Evolutionary conservation across 2,888 invertebrate genomes (phyloP), one percentile per base, ranked within the genome.

Genomic region (Diabrotica balteata): DNA sequence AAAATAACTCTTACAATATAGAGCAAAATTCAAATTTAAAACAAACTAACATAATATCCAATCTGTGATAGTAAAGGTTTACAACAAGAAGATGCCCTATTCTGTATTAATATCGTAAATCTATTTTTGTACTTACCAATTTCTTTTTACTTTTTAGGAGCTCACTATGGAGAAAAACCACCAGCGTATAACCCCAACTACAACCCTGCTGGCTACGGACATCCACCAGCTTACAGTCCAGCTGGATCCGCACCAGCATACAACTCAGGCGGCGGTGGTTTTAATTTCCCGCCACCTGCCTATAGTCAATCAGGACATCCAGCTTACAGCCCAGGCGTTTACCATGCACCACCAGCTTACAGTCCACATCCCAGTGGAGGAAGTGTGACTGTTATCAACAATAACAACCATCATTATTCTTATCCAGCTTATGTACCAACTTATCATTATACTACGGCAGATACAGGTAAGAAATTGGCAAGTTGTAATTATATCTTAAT

Each of bases 331-430:
- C 62, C 62, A 32, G 66, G 65, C 22, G 54, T 59, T 8, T 66
- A 66, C 54, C 67, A 63, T 58, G 51, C 53, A 7, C 63, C 68
- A 11, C 70, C 72, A 7, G 59, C 52, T 55, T 67, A 71, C 49
- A 58, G 54, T 47, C 59, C 57, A 47, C 4, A 47, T 47, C 32
- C 32, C 32, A 32, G 32, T 32, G 32, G 32, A 32, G 32, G 32
- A 4, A 4, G 6, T n/a, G 65, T 70, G 0, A 77, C 75, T 52
- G 74, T 78, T 8, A 69, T 79, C 44, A 77, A 32, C 32, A 32
- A 78, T 52, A 78, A 79, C 64, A 78, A 79, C 60, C 75, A 77
- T 57, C 76, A 79, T 57, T 74, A 78, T 59, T 72, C 76, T 44
- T 66, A 74, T 51, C 69, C 69, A 47, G 63, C 71, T 8, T 67